These are phyloP conservation scores for Darevskia nairensis DNA, from an alignment of 2,797 vertebrate genomes.

Conservation along the genomic window DNA sequence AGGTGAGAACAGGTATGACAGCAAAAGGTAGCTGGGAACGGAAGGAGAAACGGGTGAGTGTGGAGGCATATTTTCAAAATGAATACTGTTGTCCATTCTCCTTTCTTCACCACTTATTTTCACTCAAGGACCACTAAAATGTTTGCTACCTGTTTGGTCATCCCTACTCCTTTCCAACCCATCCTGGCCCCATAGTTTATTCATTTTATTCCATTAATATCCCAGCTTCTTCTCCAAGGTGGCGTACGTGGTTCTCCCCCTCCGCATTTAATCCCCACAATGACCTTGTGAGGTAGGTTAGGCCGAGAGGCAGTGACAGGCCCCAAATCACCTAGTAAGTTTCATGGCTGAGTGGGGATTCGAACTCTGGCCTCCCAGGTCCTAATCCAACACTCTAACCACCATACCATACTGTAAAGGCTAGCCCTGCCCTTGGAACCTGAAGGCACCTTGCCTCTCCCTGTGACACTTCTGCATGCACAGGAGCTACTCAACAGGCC, in stretches of 20 bases:
- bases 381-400: no score
- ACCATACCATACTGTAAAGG: neutral
- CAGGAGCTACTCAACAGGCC: neutral
- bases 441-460: neutral
- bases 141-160: neutral
- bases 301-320: no score
- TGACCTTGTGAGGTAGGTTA: no score
- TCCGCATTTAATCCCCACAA: no score
- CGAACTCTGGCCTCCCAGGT: no score
- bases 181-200: no score
- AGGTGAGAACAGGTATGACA: slow-evolving; percentile 79
- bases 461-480: neutral
- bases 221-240: no score
- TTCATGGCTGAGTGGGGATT: no score
- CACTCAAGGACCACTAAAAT: neutral
- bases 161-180: neutral
- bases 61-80: neutral
- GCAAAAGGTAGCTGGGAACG: slow-evolving; percentile 80
- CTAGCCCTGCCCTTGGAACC: neutral
- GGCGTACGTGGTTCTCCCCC: no score
- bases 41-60: neutral
- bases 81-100: neutral
- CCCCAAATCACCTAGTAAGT: no score
- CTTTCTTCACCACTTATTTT: neutral
- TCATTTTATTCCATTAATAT: no score